Percentiles rank a stretch among this genome's conserved stretches.
These are phyloP conservation scores for Mus minutoides DNA, from an alignment of 2,797 vertebrate species.

Conservation along the genomic window DNA sequence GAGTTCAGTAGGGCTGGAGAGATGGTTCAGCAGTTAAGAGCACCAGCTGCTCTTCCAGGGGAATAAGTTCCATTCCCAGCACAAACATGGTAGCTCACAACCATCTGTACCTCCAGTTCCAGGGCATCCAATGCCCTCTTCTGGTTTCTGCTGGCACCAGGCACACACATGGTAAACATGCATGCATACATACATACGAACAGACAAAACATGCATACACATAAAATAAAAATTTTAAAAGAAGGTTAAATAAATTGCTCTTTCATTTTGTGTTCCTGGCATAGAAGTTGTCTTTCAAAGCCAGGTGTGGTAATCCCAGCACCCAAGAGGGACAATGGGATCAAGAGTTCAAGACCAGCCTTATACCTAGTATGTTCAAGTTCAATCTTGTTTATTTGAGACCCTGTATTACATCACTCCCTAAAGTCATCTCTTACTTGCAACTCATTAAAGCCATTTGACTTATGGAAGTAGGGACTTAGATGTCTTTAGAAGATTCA, in stretches of 20 bases:
- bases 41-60: not conserved
- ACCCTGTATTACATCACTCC: not conserved
- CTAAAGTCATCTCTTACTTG: not conserved
- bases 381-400: not conserved
- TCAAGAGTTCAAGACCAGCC: not conserved
- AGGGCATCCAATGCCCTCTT: not conserved
- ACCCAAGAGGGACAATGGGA: not conserved
- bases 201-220: not conserved
- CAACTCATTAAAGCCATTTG: not conserved
- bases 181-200: too few relatives aligned
- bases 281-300: not conserved
- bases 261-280: slow-evolving; percentile 22
- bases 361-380: not conserved
- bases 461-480: not conserved
- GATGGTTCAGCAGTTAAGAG: not conserved
- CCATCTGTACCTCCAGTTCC: not conserved
- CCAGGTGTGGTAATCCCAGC: not conserved
- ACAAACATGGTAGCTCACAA: not conserved
- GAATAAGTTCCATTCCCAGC: not conserved
- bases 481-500: slow-evolving; percentile 29
- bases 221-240: not conserved
- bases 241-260: not conserved
- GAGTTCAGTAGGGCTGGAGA: not conserved
- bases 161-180: not conserved
- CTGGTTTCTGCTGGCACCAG: not conserved